phyloP scores from a whole-genome alignment of 1,140 invertebrate genomes.

The Lepidurus arcticus region DNA sequence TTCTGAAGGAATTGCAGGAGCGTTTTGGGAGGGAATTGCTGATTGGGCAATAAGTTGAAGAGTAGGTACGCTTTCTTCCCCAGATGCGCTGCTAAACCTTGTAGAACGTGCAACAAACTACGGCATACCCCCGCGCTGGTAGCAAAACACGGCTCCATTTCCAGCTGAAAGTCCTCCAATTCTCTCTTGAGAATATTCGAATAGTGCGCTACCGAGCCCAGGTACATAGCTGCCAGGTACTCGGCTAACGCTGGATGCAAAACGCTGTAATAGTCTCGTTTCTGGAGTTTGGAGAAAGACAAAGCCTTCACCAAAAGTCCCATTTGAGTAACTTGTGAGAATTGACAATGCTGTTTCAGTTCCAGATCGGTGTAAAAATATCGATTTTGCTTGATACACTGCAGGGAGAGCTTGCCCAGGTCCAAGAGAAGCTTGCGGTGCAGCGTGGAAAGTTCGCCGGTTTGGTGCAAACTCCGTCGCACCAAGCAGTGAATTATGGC shows the following conservation, averaged over 20 bases:
- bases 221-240: slow-evolving; percentile 52
- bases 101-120: slow-evolving; percentile 39
- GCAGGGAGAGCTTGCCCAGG: slow-evolving; percentile 48
- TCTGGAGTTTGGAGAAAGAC: slow-evolving; percentile 39
- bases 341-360: slow-evolving; percentile 41
- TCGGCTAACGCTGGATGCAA: slow-evolving; percentile 50
- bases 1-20: slow-evolving; percentile 50
- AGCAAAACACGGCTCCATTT: slow-evolving; percentile 29
- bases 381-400: slow-evolving; percentile 47
- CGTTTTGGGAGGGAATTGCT: slow-evolving; percentile 48
- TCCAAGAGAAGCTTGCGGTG: slow-evolving; percentile 50
- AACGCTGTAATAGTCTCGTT: slow-evolving; percentile 46
- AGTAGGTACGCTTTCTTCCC: slow-evolving; percentile 48
- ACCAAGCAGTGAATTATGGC: slow-evolving; percentile 38
- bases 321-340: slow-evolving; percentile 24
- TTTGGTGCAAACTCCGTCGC: slow-evolving; percentile 37
- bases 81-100: slow-evolving; percentile 49
- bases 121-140: slow-evolving; percentile 31
- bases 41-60: slow-evolving; percentile 47
- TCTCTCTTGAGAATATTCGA: slow-evolving; percentile 50
- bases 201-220: slow-evolving; percentile 51
- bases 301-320: slow-evolving; percentile 38
- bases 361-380: slow-evolving; percentile 48
- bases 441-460: slow-evolving; percentile 46
- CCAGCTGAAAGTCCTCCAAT: slow-evolving; percentile 48